Evolutionary conservation across 2,888 invertebrate species (phyloP).

Genomic region (Eilema caniola): DNA sequence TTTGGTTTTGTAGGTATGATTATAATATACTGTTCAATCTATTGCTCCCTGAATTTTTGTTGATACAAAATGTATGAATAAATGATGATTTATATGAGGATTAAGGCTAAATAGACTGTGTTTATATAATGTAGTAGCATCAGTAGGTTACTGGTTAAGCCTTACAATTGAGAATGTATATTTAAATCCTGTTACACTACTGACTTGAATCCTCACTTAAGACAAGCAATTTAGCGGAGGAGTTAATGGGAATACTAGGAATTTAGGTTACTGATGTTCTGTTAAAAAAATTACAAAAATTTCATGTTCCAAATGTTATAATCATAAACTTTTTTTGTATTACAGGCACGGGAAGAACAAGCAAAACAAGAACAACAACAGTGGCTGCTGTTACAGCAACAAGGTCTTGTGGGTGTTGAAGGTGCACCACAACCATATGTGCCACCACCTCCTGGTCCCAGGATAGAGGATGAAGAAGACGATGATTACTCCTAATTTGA

Average conservation of each 20-base stretch:
- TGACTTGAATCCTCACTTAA: no score
- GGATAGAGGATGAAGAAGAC: slow-evolving; percentile 82
- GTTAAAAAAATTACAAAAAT: no score
- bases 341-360: slow-evolving; percentile 94
- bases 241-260: no score
- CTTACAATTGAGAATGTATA: no score
- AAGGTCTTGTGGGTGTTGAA: slow-evolving; percentile 74
- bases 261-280: no score
- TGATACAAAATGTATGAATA: neutral
- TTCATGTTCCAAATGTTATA: no score
- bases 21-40: neutral
- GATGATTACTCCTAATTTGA: slow-evolving; percentile 79
- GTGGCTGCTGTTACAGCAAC: slow-evolving; percentile 93
- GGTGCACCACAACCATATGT: slow-evolving; percentile 75
- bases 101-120: neutral
- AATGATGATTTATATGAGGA: neutral
- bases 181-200: no score
- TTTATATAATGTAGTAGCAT: no score
- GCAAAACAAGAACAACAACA: slow-evolving; percentile 97
- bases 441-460: slow-evolving; percentile 72
- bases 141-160: no score
- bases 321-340: slow-evolving; percentile 1
- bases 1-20: neutral
- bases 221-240: no score
- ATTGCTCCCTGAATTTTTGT: neutral